Evolutionary conservation across 2,797 vertebrate genomes (phyloP), one percentile per base, ranked within the genome.

Genomic region (Hippocampus kuda): DNA sequence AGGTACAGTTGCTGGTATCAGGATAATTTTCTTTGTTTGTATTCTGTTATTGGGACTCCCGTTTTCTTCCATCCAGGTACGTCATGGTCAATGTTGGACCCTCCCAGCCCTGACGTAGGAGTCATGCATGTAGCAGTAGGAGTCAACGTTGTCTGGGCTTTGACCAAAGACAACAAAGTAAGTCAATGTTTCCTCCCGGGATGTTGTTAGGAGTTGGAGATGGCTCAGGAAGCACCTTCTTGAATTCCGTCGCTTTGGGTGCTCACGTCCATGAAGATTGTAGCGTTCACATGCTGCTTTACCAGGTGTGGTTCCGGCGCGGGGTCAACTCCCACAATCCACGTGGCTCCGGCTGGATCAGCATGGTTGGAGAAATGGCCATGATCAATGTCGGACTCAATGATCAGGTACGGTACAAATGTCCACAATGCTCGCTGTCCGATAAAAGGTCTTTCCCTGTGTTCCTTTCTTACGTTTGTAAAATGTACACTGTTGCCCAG

Each of bases 111-210:
- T 2, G 95, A 93, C 68, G 92, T 94, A 0, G 95, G 93, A 27
- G 93, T 93, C 67, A 90, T 91, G 79, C 95, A 98, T 0, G 81
- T 98, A 22, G 92, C 95, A 0, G 96, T 93, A 70, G 97, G 97
- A 11, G 81, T 91, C 27, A 92, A 90, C n/a, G 95, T 97, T 15
- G 95, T 98, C 68, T 99, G 97, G 97, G 94, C 94, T 20, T 79
- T 98, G 69, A 98, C 95, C 27, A 98, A 98, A 74, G 96, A 99
- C 49, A 91, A 91, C 77, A 98, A 95, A 83, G 97, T 98, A 89
- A 93, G 92, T 78, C 65, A 64, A 63, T 5, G 10, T 13, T 22
- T 34, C 34, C 34, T 7, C 5, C 6, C 6, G 5, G 5, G 6
- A 34, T 34, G 34, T 34, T 34, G 34, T 34, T 34, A 34, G 34